A percentile compares a stretch with the other conserved stretches of the same genome.
These are phyloP conservation scores for Henicopernis longicauda DNA, from an alignment of 2,113 vertebrate genomes.

Conservation along the genomic window DNA sequence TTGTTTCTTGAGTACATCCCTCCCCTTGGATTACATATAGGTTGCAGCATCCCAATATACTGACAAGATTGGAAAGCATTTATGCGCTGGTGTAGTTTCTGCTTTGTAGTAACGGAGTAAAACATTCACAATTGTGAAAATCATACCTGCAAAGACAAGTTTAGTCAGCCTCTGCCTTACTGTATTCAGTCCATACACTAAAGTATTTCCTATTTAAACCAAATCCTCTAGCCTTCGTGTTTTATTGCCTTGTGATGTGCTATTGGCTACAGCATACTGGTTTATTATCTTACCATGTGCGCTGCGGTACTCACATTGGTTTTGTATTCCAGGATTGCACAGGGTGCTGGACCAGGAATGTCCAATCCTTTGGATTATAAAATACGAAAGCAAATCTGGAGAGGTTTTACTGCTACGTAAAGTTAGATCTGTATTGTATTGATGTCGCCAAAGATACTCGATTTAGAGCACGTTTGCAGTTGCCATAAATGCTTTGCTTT, in stretches of 20 bases:
- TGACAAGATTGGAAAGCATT: conserved; percentile 28
- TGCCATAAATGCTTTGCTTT: background rate
- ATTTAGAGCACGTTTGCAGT: background rate
- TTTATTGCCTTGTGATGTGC: conserved; percentile 1
- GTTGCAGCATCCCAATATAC: conserved; percentile 13
- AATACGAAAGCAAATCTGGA: background rate
- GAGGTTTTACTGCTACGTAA: background rate
- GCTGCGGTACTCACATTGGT: background rate
- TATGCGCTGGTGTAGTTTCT: background rate
- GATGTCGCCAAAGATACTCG: background rate
- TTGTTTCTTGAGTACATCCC: conserved; percentile 43
- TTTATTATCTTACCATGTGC: background rate
- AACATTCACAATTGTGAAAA: conserved; percentile 19
- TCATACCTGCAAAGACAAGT: conserved; percentile 1
- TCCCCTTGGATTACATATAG: conserved; percentile 45
- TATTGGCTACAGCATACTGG: background rate
- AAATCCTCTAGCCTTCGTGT: background rate
- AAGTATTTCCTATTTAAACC: background rate
- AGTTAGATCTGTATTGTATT: background rate
- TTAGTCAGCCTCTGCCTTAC: background rate
- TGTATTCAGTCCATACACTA: background rate
- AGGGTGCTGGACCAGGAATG: background rate
- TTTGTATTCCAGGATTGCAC: background rate
- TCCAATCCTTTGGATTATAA: background rate
- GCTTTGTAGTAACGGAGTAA: conserved; percentile 17